Evolutionary conservation across 2,888 invertebrate species (phyloP), one percentile per base, ranked within the genome.

Genomic region (Polia nebulosa): DNA sequence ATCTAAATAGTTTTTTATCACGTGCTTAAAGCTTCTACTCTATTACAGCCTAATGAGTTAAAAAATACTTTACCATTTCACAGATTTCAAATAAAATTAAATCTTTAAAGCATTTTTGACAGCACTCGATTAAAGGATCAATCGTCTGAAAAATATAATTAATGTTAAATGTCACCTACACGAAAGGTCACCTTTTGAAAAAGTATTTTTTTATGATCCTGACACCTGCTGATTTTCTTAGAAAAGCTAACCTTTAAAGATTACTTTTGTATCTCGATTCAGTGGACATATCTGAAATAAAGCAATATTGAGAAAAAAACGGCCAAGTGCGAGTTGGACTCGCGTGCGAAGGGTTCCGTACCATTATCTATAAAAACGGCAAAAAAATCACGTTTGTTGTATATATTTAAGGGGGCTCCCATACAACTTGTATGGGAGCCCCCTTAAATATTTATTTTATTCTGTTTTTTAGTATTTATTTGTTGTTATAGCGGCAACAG

Each of bases 131-230:
- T 32, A 34, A 45, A 13, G 17, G 7, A 58, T 51, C 29, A 39
- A 66, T 44, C 53, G 45, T 36, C 25, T 72, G 3, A 55, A 44
- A 58, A 52, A n/a, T 27, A 52, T 41, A 36, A 74, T 65, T 52
- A 52, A 2, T 58, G 17, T 70, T 76, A 17, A 22, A 55, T 27
- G 52, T 76, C 70, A 76, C 57, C 57, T 15, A 13, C 1, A 22
- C 8, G 49, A 36, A 15, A 13, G 5, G 29, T 65, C 27, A 56
- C 74, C 29, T 51, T 36, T 20, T 3, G 1, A 20, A 25, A 20
- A 45, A 32, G 3, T 7, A 4, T 39, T 44, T 44, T 51, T 11
- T 39, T 45, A 3, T 34, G 36, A 57, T 15, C 22, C 25, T 52
- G 39, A 15, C 9, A 47, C 22, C 39, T 47, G 25, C 22, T 41